Evolutionary conservation across 2,888 invertebrate genomes (phyloP).

Genomic region (Lithosia quadra): DNA sequence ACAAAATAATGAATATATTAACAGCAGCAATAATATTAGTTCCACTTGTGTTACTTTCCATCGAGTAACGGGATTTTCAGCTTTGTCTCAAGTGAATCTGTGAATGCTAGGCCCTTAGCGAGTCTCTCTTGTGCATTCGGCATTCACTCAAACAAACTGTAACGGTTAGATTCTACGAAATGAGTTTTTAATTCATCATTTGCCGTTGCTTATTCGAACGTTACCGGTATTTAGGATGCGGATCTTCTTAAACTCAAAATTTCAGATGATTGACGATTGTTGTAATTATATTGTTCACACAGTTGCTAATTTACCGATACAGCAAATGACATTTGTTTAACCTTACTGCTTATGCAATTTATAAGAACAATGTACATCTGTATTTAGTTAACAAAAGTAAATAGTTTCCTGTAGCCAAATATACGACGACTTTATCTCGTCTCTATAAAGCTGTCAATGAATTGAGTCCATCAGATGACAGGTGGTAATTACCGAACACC

Average conservation of each 20-base stretch:
- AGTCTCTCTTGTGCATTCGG: constrained; percentile 25
- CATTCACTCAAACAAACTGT: constrained; percentile 34
- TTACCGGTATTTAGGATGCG: constrained; percentile 26
- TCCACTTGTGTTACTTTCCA: constrained; percentile 80
- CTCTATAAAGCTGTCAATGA: constrained; percentile 65
- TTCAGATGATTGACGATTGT: not conserved
- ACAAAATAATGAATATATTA: constrained; percentile 67
- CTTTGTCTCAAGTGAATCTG: constrained; percentile 74
- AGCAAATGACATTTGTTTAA: not conserved
- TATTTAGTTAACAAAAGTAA: not conserved
- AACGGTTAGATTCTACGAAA: constrained; percentile 51
- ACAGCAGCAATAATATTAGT: constrained; percentile 72
- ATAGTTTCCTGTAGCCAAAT: not conserved
- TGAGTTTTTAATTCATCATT: constrained; percentile 50
- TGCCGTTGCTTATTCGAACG: constrained; percentile 27
- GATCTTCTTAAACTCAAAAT: constrained; percentile 2
- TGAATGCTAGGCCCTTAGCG: constrained; percentile 34
- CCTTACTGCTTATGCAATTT: not conserved
- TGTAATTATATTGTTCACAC: not conserved
- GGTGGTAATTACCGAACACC: constrained; percentile 72
- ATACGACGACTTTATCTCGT: constrained; percentile 42
- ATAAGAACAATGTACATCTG: not conserved
- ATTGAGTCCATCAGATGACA: constrained; percentile 65
- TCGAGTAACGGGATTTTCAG: constrained; percentile 71
- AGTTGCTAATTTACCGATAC: not conserved